phyloP scores from a whole-genome alignment of 2,797 vertebrate genomes.

The Myiothlypis chrysogaster region DNA sequence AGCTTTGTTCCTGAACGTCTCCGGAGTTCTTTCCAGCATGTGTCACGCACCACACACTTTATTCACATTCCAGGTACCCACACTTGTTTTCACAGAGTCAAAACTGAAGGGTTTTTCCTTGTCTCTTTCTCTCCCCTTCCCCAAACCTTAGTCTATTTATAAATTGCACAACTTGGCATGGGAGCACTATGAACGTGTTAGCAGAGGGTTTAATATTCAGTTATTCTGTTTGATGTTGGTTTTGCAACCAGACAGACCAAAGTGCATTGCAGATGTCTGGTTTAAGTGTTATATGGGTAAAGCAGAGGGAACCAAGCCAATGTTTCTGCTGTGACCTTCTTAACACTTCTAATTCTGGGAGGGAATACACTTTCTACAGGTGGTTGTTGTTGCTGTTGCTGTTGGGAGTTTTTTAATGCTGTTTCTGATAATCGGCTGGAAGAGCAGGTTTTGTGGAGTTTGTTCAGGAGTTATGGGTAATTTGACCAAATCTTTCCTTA shows the following conservation, averaged over 20 bases:
- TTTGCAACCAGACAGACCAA: neutral
- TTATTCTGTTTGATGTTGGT: neutral
- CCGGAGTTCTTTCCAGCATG: neutral
- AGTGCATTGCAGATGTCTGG: slow-evolving; percentile 25
- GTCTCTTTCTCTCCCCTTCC: neutral
- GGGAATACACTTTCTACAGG: neutral
- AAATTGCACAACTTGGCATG: neutral
- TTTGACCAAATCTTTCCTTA: neutral
- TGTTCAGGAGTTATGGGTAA: neutral
- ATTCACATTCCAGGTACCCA: slow-evolving; percentile 36
- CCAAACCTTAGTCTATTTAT: neutral
- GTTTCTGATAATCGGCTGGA: neutral
- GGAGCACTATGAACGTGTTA: neutral
- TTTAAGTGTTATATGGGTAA: neutral
- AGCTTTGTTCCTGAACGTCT: neutral
- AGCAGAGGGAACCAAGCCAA: neutral
- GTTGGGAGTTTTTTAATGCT: neutral
- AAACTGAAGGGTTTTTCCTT: neutral
- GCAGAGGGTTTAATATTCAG: slow-evolving; percentile 12
- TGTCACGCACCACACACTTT: slow-evolving; percentile 10
- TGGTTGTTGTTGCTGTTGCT: neutral
- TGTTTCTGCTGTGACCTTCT: neutral
- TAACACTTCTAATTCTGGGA: neutral
- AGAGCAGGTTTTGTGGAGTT: neutral
- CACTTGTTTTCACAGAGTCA: neutral